These are phyloP conservation scores for Pantherophis guttatus DNA, from an alignment of 2,113 vertebrate species.

Conservation along the genomic window DNA sequence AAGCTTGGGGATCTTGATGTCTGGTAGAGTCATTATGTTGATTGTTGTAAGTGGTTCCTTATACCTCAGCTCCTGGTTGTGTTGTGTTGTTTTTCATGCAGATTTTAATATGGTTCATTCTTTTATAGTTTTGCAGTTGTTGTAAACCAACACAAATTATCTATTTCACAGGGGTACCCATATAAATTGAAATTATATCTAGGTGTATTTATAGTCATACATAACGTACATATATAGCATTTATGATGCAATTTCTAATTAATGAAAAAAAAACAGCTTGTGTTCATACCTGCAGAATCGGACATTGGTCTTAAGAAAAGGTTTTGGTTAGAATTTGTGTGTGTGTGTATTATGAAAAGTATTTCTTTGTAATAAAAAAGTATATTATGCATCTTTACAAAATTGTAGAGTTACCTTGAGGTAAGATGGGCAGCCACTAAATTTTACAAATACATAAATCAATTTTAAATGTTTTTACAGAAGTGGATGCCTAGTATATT, in stretches of 20 bases:
- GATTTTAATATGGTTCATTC: neutral
- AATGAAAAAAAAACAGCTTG: neutral
- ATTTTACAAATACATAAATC: neutral
- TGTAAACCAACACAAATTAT: neutral
- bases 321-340: neutral
- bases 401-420: neutral
- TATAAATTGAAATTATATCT: too few relatives aligned
- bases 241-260: too few relatives aligned
- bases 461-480: neutral
- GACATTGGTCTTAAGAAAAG: neutral
- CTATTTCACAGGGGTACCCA: neutral
- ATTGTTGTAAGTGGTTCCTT: neutral
- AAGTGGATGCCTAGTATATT: neutral
- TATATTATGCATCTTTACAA: neutral
- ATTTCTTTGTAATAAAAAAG: neutral
- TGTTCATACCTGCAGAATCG: neutral
- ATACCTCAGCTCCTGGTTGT: neutral
- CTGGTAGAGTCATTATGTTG: neutral
- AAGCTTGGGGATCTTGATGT: neutral
- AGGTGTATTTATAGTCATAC: too few relatives aligned
- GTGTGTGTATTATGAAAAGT: neutral
- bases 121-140: neutral
- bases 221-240: too few relatives aligned
- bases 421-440: neutral
- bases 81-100: neutral